phyloP scores from a whole-genome alignment of 2,888 invertebrate species.

The Eumacrocentrus americanus region DNA sequence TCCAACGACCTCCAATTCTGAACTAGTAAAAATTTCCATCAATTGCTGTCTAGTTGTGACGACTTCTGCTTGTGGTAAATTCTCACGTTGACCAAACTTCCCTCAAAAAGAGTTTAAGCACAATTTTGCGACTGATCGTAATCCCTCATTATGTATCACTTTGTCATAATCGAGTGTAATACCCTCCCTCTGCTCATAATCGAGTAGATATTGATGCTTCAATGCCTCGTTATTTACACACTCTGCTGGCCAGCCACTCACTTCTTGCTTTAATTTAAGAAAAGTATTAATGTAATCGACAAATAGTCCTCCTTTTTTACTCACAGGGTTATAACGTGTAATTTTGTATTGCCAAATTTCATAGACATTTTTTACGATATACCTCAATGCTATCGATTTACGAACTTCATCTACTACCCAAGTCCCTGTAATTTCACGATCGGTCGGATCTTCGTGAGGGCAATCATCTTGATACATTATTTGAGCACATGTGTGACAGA shows the following conservation, averaged over 20 bases:
- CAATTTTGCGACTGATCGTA: slow-evolving; percentile 43
- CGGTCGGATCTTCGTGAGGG: too few species aligned
- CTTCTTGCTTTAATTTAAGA: slow-evolving; percentile 42
- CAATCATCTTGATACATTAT: too few species aligned
- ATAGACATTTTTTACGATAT: slow-evolving; percentile 46
- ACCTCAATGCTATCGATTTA: slow-evolving; percentile 35
- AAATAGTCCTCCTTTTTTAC: slow-evolving; percentile 37
- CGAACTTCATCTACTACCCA: neutral
- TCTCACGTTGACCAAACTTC: slow-evolving; percentile 44
- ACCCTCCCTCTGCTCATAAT: slow-evolving; percentile 33
- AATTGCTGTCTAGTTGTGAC: slow-evolving; percentile 28
- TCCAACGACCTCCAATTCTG: slow-evolving; percentile 32
- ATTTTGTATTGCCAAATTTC: slow-evolving; percentile 49
- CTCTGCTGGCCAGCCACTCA: slow-evolving; percentile 38
- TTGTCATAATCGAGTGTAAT: slow-evolving; percentile 36
- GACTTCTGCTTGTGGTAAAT: slow-evolving; percentile 35
- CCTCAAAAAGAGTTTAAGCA: slow-evolving; percentile 47
- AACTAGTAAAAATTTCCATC: slow-evolving; percentile 32
- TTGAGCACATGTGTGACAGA: too few species aligned
- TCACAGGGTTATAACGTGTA: slow-evolving; percentile 30
- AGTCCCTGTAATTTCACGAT: too few species aligned
- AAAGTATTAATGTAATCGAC: slow-evolving; percentile 44
- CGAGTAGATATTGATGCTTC: slow-evolving; percentile 14
- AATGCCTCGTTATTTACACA: slow-evolving; percentile 22
- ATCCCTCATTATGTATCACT: slow-evolving; percentile 39